Evolutionary conservation across 37 sponge, comb jelly and placozoan genomes (phyloP), one percentile per base, ranked within the genome.

Genomic region (Chondrilla cf. caribensis): DNA sequence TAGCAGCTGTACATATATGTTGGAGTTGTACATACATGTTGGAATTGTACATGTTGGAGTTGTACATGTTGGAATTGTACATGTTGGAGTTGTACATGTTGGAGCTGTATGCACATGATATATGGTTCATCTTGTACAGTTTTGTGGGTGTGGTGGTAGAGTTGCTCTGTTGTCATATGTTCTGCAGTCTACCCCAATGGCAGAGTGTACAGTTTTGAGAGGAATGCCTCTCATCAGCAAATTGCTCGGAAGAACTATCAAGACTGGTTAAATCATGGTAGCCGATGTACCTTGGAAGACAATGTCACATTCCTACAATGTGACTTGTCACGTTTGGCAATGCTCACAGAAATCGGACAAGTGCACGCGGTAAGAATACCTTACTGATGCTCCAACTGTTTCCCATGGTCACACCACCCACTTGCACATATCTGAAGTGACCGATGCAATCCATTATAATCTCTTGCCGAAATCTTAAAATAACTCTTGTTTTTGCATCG

Each of bases 181-280:
- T 60, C 26, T 80, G 64, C 57, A 92, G 92, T 89, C 21, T 89
- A 83, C 57, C 40, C 21, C 5, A 36, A 44, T 4, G 92, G 92
- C 4, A 58, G 29, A 33, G 90, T 92, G 22, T 60, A 54, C 47
- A 92, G 92, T 22, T 88, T 88, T 89, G 92, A 92, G 47, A 51
- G 33, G 58, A 67, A 58, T 14, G 38, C 43, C 0, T 15, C 15
- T 35, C 92, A 92, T 59, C 81, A 82, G 58, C 24, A 43, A 0
- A 29, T 28, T 22, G 92, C 90, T 35, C 71, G 35, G 38, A 32
- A 19, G 26, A 92, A 92, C 80, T 72, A 80, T 47, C 31, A 36
- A 0, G 17, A 37, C 29, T 92, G 92, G 92, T 54, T 65, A 36
- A 19, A 5, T 7, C 80, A 76, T 0, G 54, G 62, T 7, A 31